Conservation (phyloP, 2,797 vertebrate genomes). For the Chiroxiphia lanceolata region DNA sequence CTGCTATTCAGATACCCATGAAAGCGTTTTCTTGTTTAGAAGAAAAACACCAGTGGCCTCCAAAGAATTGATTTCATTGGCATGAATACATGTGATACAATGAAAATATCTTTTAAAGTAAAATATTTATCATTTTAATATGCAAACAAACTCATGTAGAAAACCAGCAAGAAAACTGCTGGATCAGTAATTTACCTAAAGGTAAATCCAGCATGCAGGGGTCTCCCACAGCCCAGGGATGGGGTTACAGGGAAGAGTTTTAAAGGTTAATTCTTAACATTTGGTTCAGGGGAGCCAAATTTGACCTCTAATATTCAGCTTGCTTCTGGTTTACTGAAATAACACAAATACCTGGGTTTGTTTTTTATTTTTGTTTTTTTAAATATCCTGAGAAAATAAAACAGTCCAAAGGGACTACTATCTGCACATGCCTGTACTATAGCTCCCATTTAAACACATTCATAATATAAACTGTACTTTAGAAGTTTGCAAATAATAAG, state of each 20-base stretch:
- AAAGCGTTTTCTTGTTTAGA: constrained; percentile 1
- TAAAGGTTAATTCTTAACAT: too few species aligned
- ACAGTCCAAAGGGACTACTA: neutral
- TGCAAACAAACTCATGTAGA: neutral
- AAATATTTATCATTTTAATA: neutral
- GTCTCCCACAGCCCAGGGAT: neutral
- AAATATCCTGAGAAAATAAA: neutral
- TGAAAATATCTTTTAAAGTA: neutral
- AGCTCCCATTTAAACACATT: neutral
- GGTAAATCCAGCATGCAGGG: neutral
- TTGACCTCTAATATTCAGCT: neutral
- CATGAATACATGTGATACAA: neutral
- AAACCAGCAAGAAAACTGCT: neutral
- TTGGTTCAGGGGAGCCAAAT: too few species aligned
- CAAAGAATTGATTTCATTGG: constrained; percentile 21
- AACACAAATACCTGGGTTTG: neutral
- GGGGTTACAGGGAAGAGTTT: too few species aligned
- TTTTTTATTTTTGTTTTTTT: neutral
- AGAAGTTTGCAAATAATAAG: neutral
- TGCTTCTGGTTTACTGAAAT: neutral
- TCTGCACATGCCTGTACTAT: neutral
- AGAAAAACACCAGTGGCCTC: neutral
- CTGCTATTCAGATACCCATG: neutral
- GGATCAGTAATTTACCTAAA: neutral
- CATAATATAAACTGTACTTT: neutral